Percentiles rank a stretch among this genome's conserved stretches.
Conservation (phyloP, 2,113 vertebrate species). For the Willisornis vidua region DNA sequence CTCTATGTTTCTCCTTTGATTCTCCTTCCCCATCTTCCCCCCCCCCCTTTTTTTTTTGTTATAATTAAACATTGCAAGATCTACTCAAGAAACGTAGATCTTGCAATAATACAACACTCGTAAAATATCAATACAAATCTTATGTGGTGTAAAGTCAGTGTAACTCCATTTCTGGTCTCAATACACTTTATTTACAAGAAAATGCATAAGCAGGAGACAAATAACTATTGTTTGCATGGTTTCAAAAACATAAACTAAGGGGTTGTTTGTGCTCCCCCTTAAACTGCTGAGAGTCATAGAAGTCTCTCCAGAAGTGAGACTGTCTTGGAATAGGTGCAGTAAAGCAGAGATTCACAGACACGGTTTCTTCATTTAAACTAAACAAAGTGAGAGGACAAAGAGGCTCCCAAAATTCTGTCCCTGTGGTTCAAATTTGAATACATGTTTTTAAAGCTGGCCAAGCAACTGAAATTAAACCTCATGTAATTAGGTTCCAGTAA, state of each 20-base stretch:
- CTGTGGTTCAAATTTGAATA: constrained; percentile 56
- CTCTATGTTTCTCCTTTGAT: background rate
- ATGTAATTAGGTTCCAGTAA: constrained; percentile 50
- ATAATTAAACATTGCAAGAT: background rate
- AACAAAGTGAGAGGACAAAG: constrained; percentile 31
- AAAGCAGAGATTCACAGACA: constrained; percentile 38
- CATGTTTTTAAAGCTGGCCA: constrained; percentile 24
- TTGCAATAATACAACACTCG: background rate
- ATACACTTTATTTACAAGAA: constrained; percentile 46
- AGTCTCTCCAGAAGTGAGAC: background rate
- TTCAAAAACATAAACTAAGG: background rate
- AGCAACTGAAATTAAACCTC: constrained; percentile 42
- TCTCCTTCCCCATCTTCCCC: background rate
- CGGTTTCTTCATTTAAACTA: constrained; percentile 35
- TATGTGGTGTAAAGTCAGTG: background rate
- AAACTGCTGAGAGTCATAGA: background rate
- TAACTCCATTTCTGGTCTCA: constrained; percentile 1
- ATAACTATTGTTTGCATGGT: background rate
- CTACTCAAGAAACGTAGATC: background rate
- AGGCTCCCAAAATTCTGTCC: constrained; percentile 49
- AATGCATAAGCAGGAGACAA: constrained; percentile 14
- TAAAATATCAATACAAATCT: background rate
- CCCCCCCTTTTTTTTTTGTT: background rate
- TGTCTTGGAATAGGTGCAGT: background rate
- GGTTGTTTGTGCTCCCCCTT: background rate